Conservation (phyloP, 2,888 invertebrate species). For the Boloria selene region DNA sequence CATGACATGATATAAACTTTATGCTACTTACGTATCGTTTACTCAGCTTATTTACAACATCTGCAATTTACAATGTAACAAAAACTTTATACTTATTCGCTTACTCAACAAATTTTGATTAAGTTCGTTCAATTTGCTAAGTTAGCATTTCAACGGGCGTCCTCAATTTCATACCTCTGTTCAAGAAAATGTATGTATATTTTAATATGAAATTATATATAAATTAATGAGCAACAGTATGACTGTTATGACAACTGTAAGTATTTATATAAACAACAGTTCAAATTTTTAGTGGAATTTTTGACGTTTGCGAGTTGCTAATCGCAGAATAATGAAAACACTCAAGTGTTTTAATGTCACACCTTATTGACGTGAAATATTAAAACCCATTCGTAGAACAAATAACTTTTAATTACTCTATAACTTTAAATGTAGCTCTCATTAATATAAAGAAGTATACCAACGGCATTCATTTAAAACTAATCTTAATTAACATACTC, state of each 20-base stretch:
- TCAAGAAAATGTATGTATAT: too few species aligned
- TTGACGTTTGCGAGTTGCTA: too few species aligned
- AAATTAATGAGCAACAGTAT: too few species aligned
- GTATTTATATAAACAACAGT: too few species aligned
- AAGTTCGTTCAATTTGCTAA: neutral
- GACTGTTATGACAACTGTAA: too few species aligned
- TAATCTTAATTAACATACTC: constrained; percentile 25
- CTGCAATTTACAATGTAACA: constrained; percentile 51
- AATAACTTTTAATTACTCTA: neutral
- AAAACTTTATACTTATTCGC: constrained; percentile 11
- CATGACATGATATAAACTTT: constrained; percentile 70
- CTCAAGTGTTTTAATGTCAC: too few species aligned
- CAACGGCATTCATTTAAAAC: constrained; percentile 25
- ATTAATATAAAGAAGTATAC: constrained; percentile 22
- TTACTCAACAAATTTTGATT: neutral
- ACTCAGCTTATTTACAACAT: constrained; percentile 61
- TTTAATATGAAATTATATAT: too few species aligned
- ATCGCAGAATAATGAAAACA: too few species aligned
- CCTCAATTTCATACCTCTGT: too few species aligned
- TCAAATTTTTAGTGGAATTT: too few species aligned
- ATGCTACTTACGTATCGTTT: constrained; percentile 62
- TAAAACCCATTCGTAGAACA: neutral
- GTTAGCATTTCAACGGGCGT: neutral
- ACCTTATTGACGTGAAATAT: neutral
- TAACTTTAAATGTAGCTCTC: constrained; percentile 11